These are phyloP conservation scores for Aramus guarauna DNA, from an alignment of 2,113 vertebrate genomes.

Conservation along the genomic window DNA sequence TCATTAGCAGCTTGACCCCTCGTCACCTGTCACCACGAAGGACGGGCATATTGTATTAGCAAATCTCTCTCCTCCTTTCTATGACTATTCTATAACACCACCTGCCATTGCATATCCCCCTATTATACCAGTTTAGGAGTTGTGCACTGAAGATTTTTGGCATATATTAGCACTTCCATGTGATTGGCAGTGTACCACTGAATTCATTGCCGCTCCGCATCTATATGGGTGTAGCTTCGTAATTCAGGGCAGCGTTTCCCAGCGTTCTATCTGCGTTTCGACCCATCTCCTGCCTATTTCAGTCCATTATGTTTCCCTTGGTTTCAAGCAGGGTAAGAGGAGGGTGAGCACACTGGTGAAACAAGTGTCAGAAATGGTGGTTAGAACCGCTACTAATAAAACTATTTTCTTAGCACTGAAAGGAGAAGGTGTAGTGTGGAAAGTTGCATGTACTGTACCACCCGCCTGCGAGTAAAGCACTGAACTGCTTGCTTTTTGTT, in stretches of 20 bases:
- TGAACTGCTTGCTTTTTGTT: neutral
- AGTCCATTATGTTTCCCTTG: neutral
- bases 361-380: neutral
- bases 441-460: neutral
- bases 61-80: constrained; percentile 16
- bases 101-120: constrained; percentile 55
- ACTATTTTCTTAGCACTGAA: neutral
- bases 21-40: constrained; percentile 18
- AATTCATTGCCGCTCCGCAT: constrained; percentile 27
- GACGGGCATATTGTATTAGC: constrained; percentile 42
- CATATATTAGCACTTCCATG: constrained; percentile 56
- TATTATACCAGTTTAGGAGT: constrained; percentile 63
- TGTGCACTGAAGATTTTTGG: constrained; percentile 57
- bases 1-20: constrained; percentile 65
- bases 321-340: neutral
- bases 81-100: constrained; percentile 42
- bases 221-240: constrained; percentile 14
- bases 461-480: neutral
- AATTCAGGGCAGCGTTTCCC: neutral
- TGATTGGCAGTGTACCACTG: constrained; percentile 58
- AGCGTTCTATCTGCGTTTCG: neutral
- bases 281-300: neutral
- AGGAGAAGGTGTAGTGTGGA: neutral
- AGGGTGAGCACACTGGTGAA: neutral
- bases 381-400: neutral